Evolutionary conservation across 2,113 vertebrate genomes (phyloP).

Genomic region (Larimichthys polyactis): DNA sequence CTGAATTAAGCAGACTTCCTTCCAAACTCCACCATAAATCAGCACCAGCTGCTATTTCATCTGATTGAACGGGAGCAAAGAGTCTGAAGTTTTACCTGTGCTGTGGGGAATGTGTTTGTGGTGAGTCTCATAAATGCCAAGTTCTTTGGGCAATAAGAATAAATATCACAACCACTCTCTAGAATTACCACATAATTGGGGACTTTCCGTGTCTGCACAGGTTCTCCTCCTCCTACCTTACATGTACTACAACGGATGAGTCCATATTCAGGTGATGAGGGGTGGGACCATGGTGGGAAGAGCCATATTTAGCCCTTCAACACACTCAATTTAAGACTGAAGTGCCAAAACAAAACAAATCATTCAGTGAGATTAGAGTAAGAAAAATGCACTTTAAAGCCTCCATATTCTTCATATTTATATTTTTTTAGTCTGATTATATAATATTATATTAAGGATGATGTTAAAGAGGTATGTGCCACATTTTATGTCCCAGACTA

Average conservation of each 20-base stretch:
- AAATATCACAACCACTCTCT: constrained; percentile 82
- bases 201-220: constrained; percentile 86
- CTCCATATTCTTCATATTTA: neutral
- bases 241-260: constrained; percentile 59
- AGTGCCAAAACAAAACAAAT: neutral
- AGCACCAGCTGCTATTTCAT: constrained; percentile 79
- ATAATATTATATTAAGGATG: neutral
- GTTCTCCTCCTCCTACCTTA: constrained; percentile 61
- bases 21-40: constrained; percentile 84
- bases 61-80: constrained; percentile 69
- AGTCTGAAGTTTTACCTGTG: constrained; percentile 73
- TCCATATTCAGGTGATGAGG: constrained; percentile 63
- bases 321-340: constrained; percentile 12
- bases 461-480: no score
- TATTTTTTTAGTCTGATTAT: neutral
- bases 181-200: constrained; percentile 87
- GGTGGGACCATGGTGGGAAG: constrained; percentile 41
- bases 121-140: constrained; percentile 84
- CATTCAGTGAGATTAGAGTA: neutral
- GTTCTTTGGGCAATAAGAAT: constrained; percentile 84
- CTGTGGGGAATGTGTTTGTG: constrained; percentile 81
- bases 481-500: neutral
- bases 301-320: constrained; percentile 55
- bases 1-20: constrained; percentile 75
- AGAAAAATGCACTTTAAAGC: constrained; percentile 1